Evolutionary conservation across 2,113 vertebrate species (phyloP).

Genomic region (Asarcornis scutulata): DNA sequence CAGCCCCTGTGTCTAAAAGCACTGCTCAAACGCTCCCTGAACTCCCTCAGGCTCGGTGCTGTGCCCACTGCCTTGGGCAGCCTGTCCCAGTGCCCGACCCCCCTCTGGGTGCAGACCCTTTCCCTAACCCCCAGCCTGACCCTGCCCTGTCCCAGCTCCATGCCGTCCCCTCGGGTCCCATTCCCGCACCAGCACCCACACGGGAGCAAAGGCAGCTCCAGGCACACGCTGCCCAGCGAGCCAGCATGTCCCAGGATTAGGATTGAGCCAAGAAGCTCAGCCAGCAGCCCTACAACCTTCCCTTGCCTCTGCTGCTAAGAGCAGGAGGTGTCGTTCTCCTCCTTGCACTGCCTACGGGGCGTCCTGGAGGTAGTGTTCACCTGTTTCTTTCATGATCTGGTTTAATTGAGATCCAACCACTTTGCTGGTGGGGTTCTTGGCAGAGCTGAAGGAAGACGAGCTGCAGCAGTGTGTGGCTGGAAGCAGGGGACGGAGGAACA

Average conservation of each 20-base stretch:
- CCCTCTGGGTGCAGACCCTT: background rate
- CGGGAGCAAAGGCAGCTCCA: background rate
- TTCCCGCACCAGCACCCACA: background rate
- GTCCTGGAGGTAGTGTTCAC: background rate
- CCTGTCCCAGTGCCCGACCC: too few species aligned
- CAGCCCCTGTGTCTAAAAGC: too few species aligned
- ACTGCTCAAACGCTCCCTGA: too few species aligned
- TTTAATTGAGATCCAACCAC: fast-evolving
- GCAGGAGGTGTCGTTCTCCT: background rate
- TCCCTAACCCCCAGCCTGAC: background rate
- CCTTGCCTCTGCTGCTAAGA: background rate
- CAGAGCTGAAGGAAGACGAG: background rate
- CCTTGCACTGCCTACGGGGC: too few species aligned
- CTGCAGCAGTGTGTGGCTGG: fast-evolving
- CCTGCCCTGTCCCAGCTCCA: background rate
- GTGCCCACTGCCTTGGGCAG: background rate
- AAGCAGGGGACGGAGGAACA: background rate
- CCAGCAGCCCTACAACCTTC: background rate
- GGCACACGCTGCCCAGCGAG: background rate
- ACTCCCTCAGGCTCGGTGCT: background rate
- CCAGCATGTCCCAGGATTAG: background rate
- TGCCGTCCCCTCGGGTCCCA: background rate
- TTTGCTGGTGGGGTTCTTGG: background rate
- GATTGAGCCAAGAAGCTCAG: background rate
- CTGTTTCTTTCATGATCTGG: fast-evolving